Conservation (phyloP, 2,888 invertebrate genomes). For the Drosophila neonasuta region DNA sequence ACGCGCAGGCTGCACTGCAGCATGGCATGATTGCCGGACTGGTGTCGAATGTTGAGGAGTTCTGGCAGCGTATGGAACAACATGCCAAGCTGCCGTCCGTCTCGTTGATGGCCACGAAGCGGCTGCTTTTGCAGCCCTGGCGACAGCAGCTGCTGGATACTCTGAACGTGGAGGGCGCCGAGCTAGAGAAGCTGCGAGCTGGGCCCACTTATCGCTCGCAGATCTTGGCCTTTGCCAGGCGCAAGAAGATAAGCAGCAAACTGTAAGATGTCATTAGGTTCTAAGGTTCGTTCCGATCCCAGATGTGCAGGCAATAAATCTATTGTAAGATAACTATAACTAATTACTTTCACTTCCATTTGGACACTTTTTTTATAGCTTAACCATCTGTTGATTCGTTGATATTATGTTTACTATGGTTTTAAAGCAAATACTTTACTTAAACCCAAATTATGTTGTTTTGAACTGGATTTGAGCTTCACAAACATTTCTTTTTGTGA, state of each 20-base stretch:
- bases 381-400: neutral
- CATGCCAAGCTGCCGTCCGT: slow-evolving; percentile 83
- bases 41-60: slow-evolving; percentile 85
- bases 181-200: slow-evolving; percentile 81
- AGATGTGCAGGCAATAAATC: neutral
- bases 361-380: neutral
- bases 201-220: slow-evolving; percentile 41
- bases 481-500: neutral
- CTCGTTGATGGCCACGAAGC: slow-evolving; percentile 88
- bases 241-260: slow-evolving; percentile 42
- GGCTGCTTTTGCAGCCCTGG: slow-evolving; percentile 85
- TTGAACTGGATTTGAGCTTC: neutral
- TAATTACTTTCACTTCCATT: no score
- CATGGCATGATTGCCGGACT: slow-evolving; percentile 91
- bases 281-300: neutral
- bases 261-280: slow-evolving; percentile 18
- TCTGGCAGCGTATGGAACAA: slow-evolving; percentile 84
- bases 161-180: slow-evolving; percentile 87
- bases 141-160: slow-evolving; percentile 85
- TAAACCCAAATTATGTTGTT: neutral
- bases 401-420: neutral
- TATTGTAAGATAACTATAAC: no score
- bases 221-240: slow-evolving; percentile 42
- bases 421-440: neutral
- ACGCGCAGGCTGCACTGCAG: slow-evolving; percentile 89